These are phyloP conservation scores for Argyrosomus japonicus DNA, from an alignment of 2,113 vertebrate species.

Conservation along the genomic window DNA sequence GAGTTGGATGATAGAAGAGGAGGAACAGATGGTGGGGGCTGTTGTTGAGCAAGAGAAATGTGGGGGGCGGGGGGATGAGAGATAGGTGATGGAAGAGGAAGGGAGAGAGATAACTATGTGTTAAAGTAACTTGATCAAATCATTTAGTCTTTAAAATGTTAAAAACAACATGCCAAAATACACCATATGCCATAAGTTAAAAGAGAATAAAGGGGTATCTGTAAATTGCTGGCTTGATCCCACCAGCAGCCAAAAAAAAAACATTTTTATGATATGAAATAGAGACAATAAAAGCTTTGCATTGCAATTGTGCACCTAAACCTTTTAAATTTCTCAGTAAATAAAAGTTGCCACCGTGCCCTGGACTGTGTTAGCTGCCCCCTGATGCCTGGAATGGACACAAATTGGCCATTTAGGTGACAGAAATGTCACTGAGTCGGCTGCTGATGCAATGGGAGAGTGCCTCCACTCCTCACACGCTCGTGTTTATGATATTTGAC, in stretches of 20 bases:
- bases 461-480: not conserved
- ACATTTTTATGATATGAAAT: not conserved
- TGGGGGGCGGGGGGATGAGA: constrained; percentile 13
- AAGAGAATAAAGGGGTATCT: not conserved
- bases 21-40: not conserved
- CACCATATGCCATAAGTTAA: not conserved
- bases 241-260: not conserved
- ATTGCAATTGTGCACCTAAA: too few species aligned
- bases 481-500: not conserved
- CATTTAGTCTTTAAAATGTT: not conserved
- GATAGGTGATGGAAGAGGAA: not conserved
- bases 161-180: not conserved
- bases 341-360: too few species aligned
- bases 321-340: not conserved
- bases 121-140: not conserved
- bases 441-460: not conserved
- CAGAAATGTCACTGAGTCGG: not conserved
- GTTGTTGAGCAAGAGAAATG: not conserved
- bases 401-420: constrained; percentile 31
- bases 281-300: not conserved
- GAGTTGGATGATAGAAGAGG: constrained; percentile 18
- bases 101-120: not conserved
- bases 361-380: not conserved
- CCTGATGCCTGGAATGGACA: not conserved
- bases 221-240: too few species aligned